A percentile compares a stretch with the other conserved stretches of the same genome.
Evolutionary conservation across 2,797 vertebrate species (phyloP).

Genomic region (Ispidina picta): DNA sequence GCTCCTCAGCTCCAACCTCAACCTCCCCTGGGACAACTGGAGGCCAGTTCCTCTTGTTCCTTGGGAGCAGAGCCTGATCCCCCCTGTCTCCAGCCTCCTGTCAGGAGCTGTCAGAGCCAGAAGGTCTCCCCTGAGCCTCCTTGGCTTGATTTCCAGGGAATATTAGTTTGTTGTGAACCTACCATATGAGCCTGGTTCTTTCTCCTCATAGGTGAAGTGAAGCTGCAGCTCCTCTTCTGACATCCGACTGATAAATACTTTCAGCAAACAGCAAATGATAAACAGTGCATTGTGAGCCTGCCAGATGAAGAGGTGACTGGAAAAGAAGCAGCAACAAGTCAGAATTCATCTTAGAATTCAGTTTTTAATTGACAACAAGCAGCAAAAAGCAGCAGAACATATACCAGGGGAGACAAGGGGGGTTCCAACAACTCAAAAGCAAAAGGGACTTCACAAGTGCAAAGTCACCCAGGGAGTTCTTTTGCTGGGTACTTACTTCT

Average conservation of each 20-base stretch:
- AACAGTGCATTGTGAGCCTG: conserved; percentile 97
- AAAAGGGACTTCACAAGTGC: background rate
- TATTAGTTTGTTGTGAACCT: conserved; percentile 17
- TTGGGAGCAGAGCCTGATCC: too few species aligned
- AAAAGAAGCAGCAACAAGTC: conserved; percentile 59
- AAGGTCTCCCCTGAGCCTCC: too few species aligned
- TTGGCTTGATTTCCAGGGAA: too few species aligned
- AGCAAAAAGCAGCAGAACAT: background rate
- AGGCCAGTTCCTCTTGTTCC: too few species aligned
- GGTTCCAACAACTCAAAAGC: background rate
- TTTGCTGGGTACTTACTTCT: conserved; percentile 87
- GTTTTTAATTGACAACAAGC: background rate
- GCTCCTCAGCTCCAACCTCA: too few species aligned
- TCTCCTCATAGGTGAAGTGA: conserved; percentile 92
- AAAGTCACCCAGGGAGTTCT: background rate
- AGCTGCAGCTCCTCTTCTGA: conserved; percentile 91
- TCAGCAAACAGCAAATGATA: conserved; percentile 94
- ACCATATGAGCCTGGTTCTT: conserved; percentile 86
- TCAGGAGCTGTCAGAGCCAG: too few species aligned
- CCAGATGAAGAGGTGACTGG: conserved; percentile 98
- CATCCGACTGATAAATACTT: conserved; percentile 93
- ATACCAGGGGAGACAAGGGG: background rate
- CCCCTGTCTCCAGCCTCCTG: too few species aligned
- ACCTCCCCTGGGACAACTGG: too few species aligned
- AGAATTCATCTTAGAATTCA: background rate